Conservation (phyloP, 2,797 vertebrate genomes). For the Muscicapa comitata region DNA sequence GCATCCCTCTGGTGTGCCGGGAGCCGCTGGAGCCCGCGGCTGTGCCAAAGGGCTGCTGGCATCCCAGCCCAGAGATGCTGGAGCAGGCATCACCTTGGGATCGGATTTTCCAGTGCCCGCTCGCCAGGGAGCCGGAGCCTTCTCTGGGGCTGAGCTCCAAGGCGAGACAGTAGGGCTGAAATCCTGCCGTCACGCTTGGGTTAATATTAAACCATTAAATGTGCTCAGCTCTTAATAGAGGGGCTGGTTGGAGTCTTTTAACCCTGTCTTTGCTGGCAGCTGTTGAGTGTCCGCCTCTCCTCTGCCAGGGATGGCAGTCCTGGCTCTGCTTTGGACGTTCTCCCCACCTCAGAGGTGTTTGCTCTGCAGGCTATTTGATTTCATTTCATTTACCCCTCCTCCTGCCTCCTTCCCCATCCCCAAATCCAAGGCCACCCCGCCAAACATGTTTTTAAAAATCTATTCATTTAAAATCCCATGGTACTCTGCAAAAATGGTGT, state of each 20-base stretch:
- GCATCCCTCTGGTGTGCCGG: accelerated
- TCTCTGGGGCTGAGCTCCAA: background rate
- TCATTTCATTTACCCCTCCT: background rate
- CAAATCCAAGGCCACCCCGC: background rate
- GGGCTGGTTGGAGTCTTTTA: constrained; percentile 8
- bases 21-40: accelerated
- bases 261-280: background rate
- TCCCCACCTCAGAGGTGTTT: accelerated
- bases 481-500: background rate
- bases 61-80: background rate
- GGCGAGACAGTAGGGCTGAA: constrained; percentile 15
- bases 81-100: background rate
- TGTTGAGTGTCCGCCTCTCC: background rate
- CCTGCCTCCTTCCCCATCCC: background rate
- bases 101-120: background rate
- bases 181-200: constrained; percentile 14
- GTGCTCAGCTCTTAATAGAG: constrained; percentile 13
- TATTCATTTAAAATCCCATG: background rate
- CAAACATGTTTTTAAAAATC: background rate
- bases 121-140: background rate
- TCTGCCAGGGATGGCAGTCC: background rate
- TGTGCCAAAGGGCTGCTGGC: background rate
- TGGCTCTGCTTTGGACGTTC: background rate
- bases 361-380: background rate
- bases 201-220: constrained; percentile 61